These are phyloP conservation scores for Drosophila recens DNA, from an alignment of 2,888 invertebrate genomes.

Conservation along the genomic window DNA sequence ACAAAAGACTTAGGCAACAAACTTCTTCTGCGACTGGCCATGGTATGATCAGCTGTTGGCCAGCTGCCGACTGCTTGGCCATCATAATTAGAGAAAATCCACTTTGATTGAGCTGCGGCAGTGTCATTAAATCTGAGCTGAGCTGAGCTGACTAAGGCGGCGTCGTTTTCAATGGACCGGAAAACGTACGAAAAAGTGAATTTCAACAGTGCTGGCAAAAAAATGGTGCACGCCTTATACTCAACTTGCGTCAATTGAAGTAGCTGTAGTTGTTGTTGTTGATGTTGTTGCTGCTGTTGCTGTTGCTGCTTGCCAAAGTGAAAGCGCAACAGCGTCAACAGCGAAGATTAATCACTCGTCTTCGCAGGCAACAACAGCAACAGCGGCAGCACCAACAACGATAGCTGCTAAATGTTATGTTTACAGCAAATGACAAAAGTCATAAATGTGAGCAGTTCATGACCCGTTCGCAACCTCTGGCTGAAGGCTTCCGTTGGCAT, in stretches of 20 bases:
- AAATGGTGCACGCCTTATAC: constrained; percentile 43
- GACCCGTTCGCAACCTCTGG: constrained; percentile 24
- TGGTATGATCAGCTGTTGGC: constrained; percentile 51
- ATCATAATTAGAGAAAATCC: constrained; percentile 72
- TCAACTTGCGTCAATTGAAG: constrained; percentile 42
- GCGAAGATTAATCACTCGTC: constrained; percentile 73
- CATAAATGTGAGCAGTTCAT: constrained; percentile 24
- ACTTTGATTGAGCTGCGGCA: constrained; percentile 18
- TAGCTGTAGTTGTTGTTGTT: constrained; percentile 21
- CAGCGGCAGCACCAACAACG: constrained; percentile 26
- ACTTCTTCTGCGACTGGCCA: constrained; percentile 33
- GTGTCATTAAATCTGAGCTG: constrained; percentile 58
- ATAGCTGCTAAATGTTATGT: constrained; percentile 47
- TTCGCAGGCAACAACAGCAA: constrained; percentile 26
- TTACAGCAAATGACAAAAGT: constrained; percentile 22
- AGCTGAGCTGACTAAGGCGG: constrained; percentile 21
- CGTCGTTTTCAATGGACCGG: constrained; percentile 76
- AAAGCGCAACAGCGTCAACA: constrained; percentile 54
- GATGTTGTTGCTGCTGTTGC: constrained; percentile 20
- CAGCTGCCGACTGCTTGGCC: constrained; percentile 29
- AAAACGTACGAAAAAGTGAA: constrained; percentile 74
- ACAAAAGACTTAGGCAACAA: constrained; percentile 72
- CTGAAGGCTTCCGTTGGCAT: constrained; percentile 20
- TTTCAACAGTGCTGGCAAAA: constrained; percentile 64
- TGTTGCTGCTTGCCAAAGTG: constrained; percentile 67